Evolutionary conservation across 2,888 invertebrate genomes (phyloP).

Genomic region (Epirrhoe alternata): DNA sequence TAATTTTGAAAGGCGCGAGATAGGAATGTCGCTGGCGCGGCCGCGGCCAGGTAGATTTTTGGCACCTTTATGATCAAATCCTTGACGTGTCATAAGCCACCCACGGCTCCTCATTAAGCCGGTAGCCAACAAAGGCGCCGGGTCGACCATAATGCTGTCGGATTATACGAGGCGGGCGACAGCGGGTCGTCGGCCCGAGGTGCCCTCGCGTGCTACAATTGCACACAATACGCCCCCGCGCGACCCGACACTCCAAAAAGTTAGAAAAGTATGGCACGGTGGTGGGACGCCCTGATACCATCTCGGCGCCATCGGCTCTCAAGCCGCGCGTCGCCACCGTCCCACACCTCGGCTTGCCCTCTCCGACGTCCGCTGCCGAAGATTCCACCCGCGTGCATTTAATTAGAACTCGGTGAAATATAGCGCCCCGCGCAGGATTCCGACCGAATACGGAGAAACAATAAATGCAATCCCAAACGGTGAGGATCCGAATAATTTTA

Average conservation of each 20-base stretch:
- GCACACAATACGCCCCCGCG: slow-evolving; percentile 79
- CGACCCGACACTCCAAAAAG: slow-evolving; percentile 77
- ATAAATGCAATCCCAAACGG: slow-evolving; percentile 65
- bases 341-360: slow-evolving; percentile 55
- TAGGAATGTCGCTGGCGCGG: slow-evolving; percentile 76
- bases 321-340: slow-evolving; percentile 45
- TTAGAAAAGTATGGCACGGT: slow-evolving; percentile 78
- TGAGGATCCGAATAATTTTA: slow-evolving; percentile 73
- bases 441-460: slow-evolving; percentile 71
- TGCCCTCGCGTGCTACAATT: slow-evolving; percentile 81
- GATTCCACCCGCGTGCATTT: slow-evolving; percentile 64
- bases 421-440: slow-evolving; percentile 68
- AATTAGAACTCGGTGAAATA: slow-evolving; percentile 80
- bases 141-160: slow-evolving; percentile 78
- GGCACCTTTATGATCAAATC: slow-evolving; percentile 83
- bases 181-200: slow-evolving; percentile 78
- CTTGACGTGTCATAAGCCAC: slow-evolving; percentile 82
- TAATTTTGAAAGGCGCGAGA: slow-evolving; percentile 78
- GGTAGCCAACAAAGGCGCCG: slow-evolving; percentile 82
- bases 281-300: slow-evolving; percentile 60
- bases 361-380: slow-evolving; percentile 62
- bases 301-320: slow-evolving; percentile 64
- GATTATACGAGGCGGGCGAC: slow-evolving; percentile 71
- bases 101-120: slow-evolving; percentile 82
- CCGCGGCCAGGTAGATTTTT: slow-evolving; percentile 80